A percentile compares a stretch with the other conserved stretches of the same genome.
phyloP scores from a whole-genome alignment of 2,888 invertebrate species.

The Osmoderma eremita region DNA sequence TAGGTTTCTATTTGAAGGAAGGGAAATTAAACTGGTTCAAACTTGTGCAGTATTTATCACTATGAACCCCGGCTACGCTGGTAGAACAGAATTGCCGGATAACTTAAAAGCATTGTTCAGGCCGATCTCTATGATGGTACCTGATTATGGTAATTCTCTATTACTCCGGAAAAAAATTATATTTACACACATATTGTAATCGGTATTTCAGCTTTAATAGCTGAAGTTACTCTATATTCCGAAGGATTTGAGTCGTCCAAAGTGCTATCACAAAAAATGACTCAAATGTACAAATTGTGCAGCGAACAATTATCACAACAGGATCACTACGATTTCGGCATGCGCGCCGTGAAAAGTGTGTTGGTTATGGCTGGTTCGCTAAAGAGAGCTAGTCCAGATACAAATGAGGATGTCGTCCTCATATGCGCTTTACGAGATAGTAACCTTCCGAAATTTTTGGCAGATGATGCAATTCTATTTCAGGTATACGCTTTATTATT shows the following conservation, averaged over 20 bases:
- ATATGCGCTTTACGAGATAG: slow-evolving; percentile 89
- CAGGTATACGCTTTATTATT: slow-evolving; percentile 64
- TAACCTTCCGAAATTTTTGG: slow-evolving; percentile 89
- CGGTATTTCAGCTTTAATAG: slow-evolving; percentile 76
- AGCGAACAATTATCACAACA: slow-evolving; percentile 92
- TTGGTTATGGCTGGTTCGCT: slow-evolving; percentile 92
- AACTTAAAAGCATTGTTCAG: slow-evolving; percentile 88
- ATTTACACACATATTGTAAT: not conserved
- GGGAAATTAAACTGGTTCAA: slow-evolving; percentile 83
- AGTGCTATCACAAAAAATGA: slow-evolving; percentile 89
- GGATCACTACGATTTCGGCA: slow-evolving; percentile 92
- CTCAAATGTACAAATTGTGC: slow-evolving; percentile 91
- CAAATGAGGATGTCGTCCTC: slow-evolving; percentile 83
- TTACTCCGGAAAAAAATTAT: not conserved
- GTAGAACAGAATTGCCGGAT: slow-evolving; percentile 88
- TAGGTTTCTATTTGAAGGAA: slow-evolving; percentile 89
- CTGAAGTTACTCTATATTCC: slow-evolving; percentile 92
- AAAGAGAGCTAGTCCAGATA: slow-evolving; percentile 85
- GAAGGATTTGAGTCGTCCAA: slow-evolving; percentile 93
- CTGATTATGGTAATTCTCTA: slow-evolving; percentile 79
- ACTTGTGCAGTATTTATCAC: slow-evolving; percentile 89
- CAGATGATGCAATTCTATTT: slow-evolving; percentile 85
- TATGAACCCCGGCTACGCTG: slow-evolving; percentile 94
- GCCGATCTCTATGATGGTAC: slow-evolving; percentile 93
- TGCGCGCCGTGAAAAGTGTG: slow-evolving; percentile 94